Evolutionary conservation across 2,113 vertebrate genomes (phyloP).

Genomic region (Microcebus tavaratra): DNA sequence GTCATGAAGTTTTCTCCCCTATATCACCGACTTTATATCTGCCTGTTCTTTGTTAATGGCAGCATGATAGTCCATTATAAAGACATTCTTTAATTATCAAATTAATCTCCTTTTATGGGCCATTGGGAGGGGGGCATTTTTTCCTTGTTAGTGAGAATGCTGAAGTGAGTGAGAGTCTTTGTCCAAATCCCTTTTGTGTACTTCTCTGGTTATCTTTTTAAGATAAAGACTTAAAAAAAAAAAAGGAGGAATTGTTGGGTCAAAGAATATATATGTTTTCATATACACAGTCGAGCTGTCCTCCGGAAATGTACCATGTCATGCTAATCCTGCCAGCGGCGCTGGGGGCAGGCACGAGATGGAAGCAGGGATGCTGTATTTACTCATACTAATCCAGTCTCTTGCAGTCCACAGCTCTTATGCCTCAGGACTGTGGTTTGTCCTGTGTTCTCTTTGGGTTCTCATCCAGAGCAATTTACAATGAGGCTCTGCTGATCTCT

Average conservation of each 20-base stretch:
- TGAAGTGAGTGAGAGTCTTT: neutral
- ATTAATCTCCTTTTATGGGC: neutral
- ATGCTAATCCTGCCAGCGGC: neutral
- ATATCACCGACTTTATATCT: neutral
- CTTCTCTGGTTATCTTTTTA: neutral
- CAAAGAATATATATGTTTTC: neutral
- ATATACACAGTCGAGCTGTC: neutral
- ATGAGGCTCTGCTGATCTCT: neutral
- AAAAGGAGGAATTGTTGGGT: neutral
- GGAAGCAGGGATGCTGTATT: neutral
- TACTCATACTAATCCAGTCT: neutral
- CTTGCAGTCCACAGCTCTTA: neutral
- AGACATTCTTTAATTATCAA: neutral
- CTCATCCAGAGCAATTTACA: neutral
- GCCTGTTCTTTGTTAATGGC: neutral
- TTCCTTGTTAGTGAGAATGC: neutral
- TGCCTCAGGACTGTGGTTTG: neutral
- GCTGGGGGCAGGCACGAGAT: fast-evolving
- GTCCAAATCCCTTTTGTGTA: neutral
- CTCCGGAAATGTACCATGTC: neutral
- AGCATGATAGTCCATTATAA: too few species aligned
- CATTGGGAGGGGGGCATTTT: neutral
- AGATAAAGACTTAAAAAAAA: neutral
- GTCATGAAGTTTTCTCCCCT: neutral
- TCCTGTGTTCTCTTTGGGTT: neutral